Base-by-base conservation (phyloP, 2,888 invertebrate genomes). In the Mesorhabditis belari region DNA sequence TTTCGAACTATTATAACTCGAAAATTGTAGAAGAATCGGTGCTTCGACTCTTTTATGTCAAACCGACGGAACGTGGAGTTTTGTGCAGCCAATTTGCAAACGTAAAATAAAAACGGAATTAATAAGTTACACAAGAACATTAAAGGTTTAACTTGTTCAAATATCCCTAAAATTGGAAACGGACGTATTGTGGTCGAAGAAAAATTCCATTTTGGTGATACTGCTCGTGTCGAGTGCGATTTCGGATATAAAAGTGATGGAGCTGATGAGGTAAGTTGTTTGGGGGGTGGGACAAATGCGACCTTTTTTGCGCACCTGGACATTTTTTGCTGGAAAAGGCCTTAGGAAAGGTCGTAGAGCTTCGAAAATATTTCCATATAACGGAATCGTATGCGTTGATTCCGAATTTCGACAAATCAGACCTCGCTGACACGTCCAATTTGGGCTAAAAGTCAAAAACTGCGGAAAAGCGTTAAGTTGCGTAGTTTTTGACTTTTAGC, bases 21-120 rank as follows among this genome's bases (percentile, higher is more conserved):
- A 19, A 24, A 9, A 9, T 26, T 12, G 9, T 19, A 25, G 54
- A 17, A 17, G 54, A 26, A 56, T 25, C 21, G 93, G 92, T 58
- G 89, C 90, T 53, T 87, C 90, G 0, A 87, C 90, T 2, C 84
- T 94, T 23, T 85, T 90, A 54, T 96, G 96, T 82, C 89, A 90
- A 4, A 89, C 91, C 5, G 88, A 88, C 80, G 94, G 95, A 55
- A 87, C 86, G 50, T 96, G 95, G 96, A 92, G 92, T 80, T 90
- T 91, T 73, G 88, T 90, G 5, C 88, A 89, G 55, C 95, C 95
- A 5, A 89, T 89, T 82, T 96, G 95, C 83, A 88, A 90, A 86
- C 91, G 92, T 92, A 86, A 87, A 88, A 85, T 63, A 62, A 61
- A 61, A 62, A 51, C 24, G 3, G n/a, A 6, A 29, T 49, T 57